phyloP scores from a whole-genome alignment of 35 echinoderm and acorn worm species.

The Strongylocentrotus purpuratus region DNA sequence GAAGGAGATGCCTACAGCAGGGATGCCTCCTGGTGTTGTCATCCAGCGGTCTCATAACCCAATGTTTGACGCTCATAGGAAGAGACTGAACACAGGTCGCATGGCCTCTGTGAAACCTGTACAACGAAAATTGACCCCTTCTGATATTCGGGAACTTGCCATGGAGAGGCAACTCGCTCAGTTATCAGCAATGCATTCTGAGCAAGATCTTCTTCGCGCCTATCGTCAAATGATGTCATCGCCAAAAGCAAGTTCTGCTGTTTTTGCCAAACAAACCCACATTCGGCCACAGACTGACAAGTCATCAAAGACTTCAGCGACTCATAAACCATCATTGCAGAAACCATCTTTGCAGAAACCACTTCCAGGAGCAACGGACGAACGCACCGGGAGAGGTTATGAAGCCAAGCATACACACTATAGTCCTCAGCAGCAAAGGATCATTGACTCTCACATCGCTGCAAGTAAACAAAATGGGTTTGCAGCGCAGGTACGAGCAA shows the following conservation, averaged over 20 bases:
- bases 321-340: background rate
- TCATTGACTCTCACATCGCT: background rate
- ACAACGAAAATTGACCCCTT: background rate
- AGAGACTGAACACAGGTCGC: background rate
- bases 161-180: conserved; percentile 6
- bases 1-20: background rate
- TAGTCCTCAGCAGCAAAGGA: background rate
- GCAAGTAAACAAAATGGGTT: conserved; percentile 3
- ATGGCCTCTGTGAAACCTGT: conserved; percentile 27
- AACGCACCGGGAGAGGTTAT: background rate
- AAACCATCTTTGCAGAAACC: background rate
- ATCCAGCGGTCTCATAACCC: background rate
- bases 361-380: background rate
- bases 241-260: background rate
- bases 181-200: conserved; percentile 11
- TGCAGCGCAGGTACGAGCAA: conserved; percentile 19
- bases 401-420: background rate
- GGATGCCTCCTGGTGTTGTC: background rate
- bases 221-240: conserved; percentile 15
- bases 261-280: background rate
- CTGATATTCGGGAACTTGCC: background rate
- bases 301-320: background rate
- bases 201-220: background rate
- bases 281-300: background rate
- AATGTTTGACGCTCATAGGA: background rate